A percentile compares a stretch with the other conserved stretches of the same genome.
Conservation (phyloP, 2,888 invertebrate species). For the Omphaloscelis lunosa region DNA sequence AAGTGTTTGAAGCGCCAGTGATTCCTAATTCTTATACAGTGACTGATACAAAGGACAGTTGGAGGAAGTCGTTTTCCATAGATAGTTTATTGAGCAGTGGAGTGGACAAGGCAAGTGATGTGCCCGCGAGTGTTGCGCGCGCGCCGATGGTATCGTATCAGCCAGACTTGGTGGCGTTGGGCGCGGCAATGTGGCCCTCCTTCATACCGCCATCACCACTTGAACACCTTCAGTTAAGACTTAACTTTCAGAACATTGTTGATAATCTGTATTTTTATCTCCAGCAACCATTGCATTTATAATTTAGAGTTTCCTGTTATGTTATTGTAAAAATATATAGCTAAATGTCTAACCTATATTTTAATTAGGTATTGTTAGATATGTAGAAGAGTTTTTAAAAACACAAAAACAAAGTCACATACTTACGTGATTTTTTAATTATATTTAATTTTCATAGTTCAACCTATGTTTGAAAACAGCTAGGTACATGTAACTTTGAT, state of each 20-base stretch:
- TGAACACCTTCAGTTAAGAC: slow-evolving; percentile 70
- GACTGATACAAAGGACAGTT: slow-evolving; percentile 75
- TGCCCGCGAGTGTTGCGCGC: slow-evolving; percentile 70
- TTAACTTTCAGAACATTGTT: slow-evolving; percentile 70
- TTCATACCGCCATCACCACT: slow-evolving; percentile 70
- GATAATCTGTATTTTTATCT: slow-evolving; percentile 65
- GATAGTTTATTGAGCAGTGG: slow-evolving; percentile 96
- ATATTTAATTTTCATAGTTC: neutral
- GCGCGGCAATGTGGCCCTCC: slow-evolving; percentile 76
- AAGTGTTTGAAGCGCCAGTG: slow-evolving; percentile 69
- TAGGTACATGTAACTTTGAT: neutral
- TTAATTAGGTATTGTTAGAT: neutral
- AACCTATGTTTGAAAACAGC: neutral
- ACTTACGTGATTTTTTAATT: neutral
- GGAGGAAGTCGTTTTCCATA: slow-evolving; percentile 95
- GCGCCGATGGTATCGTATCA: slow-evolving; percentile 61
- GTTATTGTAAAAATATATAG: neutral
- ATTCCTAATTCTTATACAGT: slow-evolving; percentile 53
- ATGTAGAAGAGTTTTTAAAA: neutral
- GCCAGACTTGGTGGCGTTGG: slow-evolving; percentile 74
- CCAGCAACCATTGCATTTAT: slow-evolving; percentile 57
- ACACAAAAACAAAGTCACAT: neutral
- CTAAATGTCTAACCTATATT: neutral
- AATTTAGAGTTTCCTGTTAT: slow-evolving; percentile 18
- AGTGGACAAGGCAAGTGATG: slow-evolving; percentile 76